These are phyloP conservation scores for Sciurus vulgaris DNA, from an alignment of 2,797 vertebrate genomes.

Conservation along the genomic window DNA sequence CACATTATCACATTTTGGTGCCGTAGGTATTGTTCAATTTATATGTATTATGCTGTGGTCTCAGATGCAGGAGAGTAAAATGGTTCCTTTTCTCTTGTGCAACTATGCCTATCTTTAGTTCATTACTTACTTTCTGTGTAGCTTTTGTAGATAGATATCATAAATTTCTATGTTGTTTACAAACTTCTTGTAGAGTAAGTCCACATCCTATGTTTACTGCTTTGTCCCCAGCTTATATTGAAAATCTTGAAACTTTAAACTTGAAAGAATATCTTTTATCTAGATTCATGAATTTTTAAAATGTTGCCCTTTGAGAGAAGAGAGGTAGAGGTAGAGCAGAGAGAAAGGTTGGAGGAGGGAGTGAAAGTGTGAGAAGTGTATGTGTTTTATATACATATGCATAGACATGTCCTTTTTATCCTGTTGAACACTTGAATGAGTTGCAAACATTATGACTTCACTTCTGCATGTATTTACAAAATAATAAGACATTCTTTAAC, in stretches of 20 bases:
- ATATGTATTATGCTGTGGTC: not conserved
- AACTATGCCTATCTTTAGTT: not conserved
- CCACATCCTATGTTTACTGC: not conserved
- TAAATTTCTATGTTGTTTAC: not conserved
- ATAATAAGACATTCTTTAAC: not conserved
- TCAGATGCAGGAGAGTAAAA: not conserved
- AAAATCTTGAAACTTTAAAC: not conserved
- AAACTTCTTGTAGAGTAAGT: not conserved
- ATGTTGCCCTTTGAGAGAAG: not conserved
- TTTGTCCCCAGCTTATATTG: not conserved
- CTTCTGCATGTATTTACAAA: not conserved
- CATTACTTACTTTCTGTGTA: not conserved
- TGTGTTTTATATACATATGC: not conserved
- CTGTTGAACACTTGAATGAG: not conserved
- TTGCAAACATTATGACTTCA: not conserved
- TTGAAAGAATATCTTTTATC: not conserved
- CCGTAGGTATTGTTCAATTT: not conserved
- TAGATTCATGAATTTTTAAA: not conserved
- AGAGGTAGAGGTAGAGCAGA: not conserved
- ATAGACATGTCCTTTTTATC: not conserved
- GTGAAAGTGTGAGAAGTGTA: accelerated
- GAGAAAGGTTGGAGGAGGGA: not conserved
- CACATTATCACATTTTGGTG: not conserved
- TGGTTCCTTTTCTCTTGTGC: not conserved
- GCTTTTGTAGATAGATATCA: not conserved